phyloP scores from a whole-genome alignment of 2,888 invertebrate genomes.

The Synergus itoensis region DNA sequence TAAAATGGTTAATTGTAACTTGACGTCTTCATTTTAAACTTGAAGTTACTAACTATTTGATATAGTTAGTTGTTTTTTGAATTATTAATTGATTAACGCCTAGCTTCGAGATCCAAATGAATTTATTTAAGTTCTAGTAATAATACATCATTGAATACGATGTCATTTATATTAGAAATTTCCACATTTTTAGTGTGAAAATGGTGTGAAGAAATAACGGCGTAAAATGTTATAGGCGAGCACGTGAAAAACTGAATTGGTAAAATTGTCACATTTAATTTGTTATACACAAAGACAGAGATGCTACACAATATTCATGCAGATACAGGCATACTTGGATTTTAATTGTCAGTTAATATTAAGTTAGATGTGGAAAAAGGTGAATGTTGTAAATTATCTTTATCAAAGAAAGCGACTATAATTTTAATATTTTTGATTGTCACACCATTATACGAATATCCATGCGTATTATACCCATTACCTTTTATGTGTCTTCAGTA shows the following conservation, averaged over 20 bases:
- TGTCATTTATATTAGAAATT: slow-evolving; percentile 65
- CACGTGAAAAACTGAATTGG: slow-evolving; percentile 60
- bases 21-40: too few relatives aligned
- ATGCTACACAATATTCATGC: slow-evolving; percentile 9
- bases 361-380: slow-evolving; percentile 57
- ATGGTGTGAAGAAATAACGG: slow-evolving; percentile 58
- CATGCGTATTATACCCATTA: slow-evolving; percentile 67
- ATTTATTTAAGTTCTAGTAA: not conserved
- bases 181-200: slow-evolving; percentile 67
- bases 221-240: slow-evolving; percentile 65
- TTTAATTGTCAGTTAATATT: slow-evolving; percentile 66
- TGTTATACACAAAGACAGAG: slow-evolving; percentile 58
- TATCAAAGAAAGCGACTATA: slow-evolving; percentile 61
- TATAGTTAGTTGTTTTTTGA: too few relatives aligned
- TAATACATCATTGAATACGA: not conserved
- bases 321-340: slow-evolving; percentile 8
- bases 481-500: slow-evolving; percentile 68
- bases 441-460: slow-evolving; percentile 65
- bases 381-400: slow-evolving; percentile 72
- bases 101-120: not conserved
- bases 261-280: slow-evolving; percentile 61
- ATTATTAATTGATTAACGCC: not conserved
- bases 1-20: not conserved
- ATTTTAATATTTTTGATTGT: slow-evolving; percentile 71
- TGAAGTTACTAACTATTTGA: too few relatives aligned